Conservation (phyloP, 2,797 vertebrate species). For the Xerus rutilus region DNA sequence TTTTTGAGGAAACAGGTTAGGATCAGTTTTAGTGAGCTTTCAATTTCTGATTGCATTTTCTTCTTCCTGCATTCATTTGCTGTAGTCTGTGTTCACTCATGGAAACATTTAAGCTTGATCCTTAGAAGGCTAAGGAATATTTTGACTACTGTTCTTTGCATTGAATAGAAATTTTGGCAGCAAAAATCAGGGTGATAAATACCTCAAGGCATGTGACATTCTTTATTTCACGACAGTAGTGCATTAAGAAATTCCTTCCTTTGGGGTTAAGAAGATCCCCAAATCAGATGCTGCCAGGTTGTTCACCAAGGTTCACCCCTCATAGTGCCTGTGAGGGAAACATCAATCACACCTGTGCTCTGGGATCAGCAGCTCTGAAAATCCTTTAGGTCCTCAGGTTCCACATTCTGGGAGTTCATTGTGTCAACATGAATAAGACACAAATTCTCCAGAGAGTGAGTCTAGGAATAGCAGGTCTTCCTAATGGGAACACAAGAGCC, state of each 20-base stretch:
- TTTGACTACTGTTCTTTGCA: neutral
- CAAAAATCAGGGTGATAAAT: neutral
- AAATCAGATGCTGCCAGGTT: neutral
- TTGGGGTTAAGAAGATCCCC: neutral
- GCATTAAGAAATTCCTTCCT: neutral
- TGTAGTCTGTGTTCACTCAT: neutral
- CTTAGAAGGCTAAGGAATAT: neutral
- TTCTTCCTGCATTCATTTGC: neutral
- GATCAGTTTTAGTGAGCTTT: neutral
- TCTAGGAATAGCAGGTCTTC: too few relatives aligned
- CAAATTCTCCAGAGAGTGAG: neutral
- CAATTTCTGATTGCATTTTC: neutral
- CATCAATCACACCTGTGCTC: neutral
- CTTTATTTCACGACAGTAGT: neutral
- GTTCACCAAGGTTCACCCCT: neutral
- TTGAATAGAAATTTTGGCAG: neutral
- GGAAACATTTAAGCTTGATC: neutral
- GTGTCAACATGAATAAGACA: neutral
- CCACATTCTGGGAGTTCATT: accelerated
- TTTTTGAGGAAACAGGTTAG: neutral
- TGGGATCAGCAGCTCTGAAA: neutral
- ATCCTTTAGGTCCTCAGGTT: neutral
- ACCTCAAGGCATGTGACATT: neutral
- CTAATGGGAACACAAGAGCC: neutral
- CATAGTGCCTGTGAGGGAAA: neutral